A percentile compares a stretch with the other conserved stretches of the same genome.
Conservation (phyloP, 2,888 invertebrate species). For the Ichneumoninae sp. region DNA sequence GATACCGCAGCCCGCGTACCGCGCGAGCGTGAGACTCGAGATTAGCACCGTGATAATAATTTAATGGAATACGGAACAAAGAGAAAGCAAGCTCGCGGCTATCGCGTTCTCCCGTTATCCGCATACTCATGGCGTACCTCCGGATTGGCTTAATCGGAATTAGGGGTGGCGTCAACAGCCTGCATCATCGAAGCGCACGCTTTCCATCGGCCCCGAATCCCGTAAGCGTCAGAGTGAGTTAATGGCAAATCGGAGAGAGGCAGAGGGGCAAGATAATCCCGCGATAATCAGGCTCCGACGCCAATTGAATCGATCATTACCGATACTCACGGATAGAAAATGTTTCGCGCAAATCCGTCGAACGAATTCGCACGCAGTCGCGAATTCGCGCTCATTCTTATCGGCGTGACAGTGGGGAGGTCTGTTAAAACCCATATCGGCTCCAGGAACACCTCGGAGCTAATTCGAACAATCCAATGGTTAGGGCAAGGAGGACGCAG, state of each 20-base stretch:
- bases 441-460: conserved; percentile 41
- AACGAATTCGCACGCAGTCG: neutral
- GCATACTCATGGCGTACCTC: conserved; percentile 1
- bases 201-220: conserved; percentile 31
- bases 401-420: neutral
- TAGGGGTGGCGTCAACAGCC: conserved; percentile 52
- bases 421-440: conserved; percentile 40
- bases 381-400: neutral
- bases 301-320: conserved; percentile 51
- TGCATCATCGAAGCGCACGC: conserved; percentile 40
- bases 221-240: conserved; percentile 50
- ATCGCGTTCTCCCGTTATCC: conserved; percentile 22
- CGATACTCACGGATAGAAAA: conserved; percentile 4
- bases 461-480: conserved; percentile 45
- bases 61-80: conserved; percentile 47
- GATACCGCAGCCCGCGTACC: neutral
- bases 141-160: conserved; percentile 48
- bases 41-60: conserved; percentile 54
- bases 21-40: conserved; percentile 25
- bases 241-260: conserved; percentile 23
- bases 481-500: neutral
- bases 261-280: conserved; percentile 9
- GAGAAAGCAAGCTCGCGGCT: conserved; percentile 6
- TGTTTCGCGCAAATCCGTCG: neutral
- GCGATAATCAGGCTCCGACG: conserved; percentile 40